Evolutionary conservation across 2,797 vertebrate species (phyloP).

Genomic region (Onychomys leucogaster): DNA sequence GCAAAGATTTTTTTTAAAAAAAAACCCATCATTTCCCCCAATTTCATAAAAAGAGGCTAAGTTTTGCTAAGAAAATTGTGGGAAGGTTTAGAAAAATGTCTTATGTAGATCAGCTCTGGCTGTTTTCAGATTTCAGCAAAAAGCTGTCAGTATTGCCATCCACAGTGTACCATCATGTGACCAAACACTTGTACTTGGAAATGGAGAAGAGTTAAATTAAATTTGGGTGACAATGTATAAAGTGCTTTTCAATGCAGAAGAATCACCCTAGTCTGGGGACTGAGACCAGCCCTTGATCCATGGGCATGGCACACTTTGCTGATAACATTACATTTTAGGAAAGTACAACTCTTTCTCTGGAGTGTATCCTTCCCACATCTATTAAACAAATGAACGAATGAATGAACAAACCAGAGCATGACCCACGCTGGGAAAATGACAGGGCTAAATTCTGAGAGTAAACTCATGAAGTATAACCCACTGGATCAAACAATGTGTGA

Average conservation of each 20-base stretch:
- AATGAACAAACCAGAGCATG: too few species aligned
- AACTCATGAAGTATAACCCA: background rate
- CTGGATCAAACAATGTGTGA: background rate
- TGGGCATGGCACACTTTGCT: background rate
- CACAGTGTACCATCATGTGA: background rate
- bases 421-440: background rate
- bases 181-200: background rate
- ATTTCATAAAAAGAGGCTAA: background rate
- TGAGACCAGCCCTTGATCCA: background rate
- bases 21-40: background rate
- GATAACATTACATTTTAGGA: background rate
- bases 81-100: background rate
- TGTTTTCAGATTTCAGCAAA: background rate
- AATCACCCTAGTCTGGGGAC: background rate
- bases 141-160: too few species aligned
- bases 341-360: background rate
- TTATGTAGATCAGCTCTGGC: too few species aligned
- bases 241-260: background rate
- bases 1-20: rapidly evolving
- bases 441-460: background rate
- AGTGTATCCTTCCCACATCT: rapidly evolving
- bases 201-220: background rate
- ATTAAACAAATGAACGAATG: background rate
- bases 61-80: background rate
- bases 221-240: background rate